Evolutionary conservation across 2,113 vertebrate genomes (phyloP), one percentile per base, ranked within the genome.

Genomic region (Thunnus thynnus): DNA sequence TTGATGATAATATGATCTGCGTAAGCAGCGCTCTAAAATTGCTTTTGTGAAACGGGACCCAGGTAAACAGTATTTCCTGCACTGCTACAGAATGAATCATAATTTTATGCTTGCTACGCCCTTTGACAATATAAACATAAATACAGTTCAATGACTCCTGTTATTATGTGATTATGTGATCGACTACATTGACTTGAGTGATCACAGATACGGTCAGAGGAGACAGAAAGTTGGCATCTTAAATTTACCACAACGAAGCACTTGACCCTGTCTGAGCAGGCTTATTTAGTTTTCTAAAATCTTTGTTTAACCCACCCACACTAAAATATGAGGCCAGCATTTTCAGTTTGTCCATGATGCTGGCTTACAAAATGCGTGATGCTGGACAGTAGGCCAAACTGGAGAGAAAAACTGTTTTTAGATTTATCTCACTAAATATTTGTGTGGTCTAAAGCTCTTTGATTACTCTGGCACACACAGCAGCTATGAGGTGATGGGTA

Each of bases 391-490:
- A 18, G 52, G 52, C 52, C 18, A 36, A n/a, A 65, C n/a, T 67
- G 6, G 6, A 48, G n/a, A n/a, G 25, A 47, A 5, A 27, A 56
- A 55, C 18, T 17, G 54, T 18, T 55, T 55, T 55, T 55, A 55
- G 20, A 41, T 3, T 12, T 12, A 13, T 2, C 44, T 5, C 13
- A 6, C 36, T 46, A 41, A 12, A 2, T 48, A 6, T 22, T 16
- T 5, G 20, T 58, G 58, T 61, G 27, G 18, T 20, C 16, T 30
- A 10, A 46, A 52, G 14, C 1, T 27, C 56, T 60, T 46, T 66
- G 41, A 50, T 56, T 36, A 27, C 13, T 56, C 22, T 69, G 46
- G 47, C 64, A 79, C 32, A 60, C 16, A 30, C 18, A 75, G 61
- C 12, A 66, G 41, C 20, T 18, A 47, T 14, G 14, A 68, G 6